phyloP scores from a whole-genome alignment of 2,888 invertebrate species.

The Crossocerus cetratus region DNA sequence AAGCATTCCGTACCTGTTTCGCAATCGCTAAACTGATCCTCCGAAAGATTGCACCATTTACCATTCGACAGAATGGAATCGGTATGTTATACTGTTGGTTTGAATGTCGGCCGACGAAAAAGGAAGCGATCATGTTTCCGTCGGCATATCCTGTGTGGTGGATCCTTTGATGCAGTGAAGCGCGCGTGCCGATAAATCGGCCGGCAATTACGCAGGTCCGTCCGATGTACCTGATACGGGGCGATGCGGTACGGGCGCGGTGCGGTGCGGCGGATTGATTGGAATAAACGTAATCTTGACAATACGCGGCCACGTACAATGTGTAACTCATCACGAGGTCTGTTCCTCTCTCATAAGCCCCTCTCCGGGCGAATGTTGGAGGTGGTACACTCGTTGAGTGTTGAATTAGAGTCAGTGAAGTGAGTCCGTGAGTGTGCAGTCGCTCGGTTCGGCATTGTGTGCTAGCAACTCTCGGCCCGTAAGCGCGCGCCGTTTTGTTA shows the following conservation, averaged over 20 bases:
- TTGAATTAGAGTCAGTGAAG: slow-evolving; percentile 54
- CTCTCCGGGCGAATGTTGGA: slow-evolving; percentile 32
- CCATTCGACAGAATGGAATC: no score
- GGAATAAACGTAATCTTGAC: slow-evolving; percentile 45
- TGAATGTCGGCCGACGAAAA: no score
- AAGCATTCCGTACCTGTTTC: no score
- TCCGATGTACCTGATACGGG: slow-evolving; percentile 30
- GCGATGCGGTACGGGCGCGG: no score
- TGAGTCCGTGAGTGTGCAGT: slow-evolving; percentile 47
- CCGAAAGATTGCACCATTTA: no score
- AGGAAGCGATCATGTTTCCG: neutral
- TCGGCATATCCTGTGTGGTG: neutral
- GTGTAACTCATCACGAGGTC: slow-evolving; percentile 58
- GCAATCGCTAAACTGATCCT: no score
- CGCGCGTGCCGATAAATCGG: slow-evolving; percentile 6
- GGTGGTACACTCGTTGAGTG: slow-evolving; percentile 54
- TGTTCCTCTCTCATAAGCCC: slow-evolving; percentile 43
- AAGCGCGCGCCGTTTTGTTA: slow-evolving; percentile 39
- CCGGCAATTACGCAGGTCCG: neutral
- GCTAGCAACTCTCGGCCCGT: slow-evolving; percentile 44
- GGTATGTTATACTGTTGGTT: no score
- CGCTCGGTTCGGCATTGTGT: slow-evolving; percentile 44
- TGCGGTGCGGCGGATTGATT: no score
- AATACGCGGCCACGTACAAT: slow-evolving; percentile 41
- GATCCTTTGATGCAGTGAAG: slow-evolving; percentile 10